Evolutionary conservation across 2,113 vertebrate genomes (phyloP).

Genomic region (Bubo scandiacus): DNA sequence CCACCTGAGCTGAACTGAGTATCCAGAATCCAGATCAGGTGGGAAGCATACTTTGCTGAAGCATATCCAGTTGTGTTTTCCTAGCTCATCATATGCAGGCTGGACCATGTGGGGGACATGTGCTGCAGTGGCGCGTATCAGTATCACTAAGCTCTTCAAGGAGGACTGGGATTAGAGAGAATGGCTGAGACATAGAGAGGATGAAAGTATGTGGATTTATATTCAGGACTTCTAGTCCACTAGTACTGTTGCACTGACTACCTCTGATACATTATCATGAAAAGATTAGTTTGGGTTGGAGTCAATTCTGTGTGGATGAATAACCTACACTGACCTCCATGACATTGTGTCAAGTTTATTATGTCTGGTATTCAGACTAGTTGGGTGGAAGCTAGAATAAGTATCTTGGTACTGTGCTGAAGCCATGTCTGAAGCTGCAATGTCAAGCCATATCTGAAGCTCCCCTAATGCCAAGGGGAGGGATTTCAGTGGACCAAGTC

Average conservation of each 20-base stretch:
- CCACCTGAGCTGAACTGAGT: background rate
- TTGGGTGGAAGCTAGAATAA: background rate
- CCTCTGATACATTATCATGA: background rate
- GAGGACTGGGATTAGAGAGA: background rate
- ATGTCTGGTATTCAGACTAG: background rate
- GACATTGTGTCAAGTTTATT: background rate
- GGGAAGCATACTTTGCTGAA: background rate
- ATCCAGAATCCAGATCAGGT: background rate
- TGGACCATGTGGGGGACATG: rapidly evolving
- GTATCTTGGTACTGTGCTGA: background rate
- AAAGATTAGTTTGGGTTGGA: background rate
- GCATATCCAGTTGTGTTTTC: background rate
- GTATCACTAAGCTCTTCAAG: background rate
- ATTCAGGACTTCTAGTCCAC: background rate
- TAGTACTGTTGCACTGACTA: background rate
- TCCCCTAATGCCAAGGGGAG: background rate
- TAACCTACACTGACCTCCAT: background rate
- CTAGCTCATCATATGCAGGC: background rate
- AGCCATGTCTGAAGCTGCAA: background rate
- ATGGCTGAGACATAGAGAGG: background rate
- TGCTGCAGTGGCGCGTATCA: rapidly evolving
- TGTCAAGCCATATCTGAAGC: background rate
- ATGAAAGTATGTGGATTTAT: background rate
- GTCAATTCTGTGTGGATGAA: background rate
- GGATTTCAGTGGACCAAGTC: background rate